A percentile compares a stretch with the other conserved stretches of the same genome.
Evolutionary conservation across 2,888 invertebrate species (phyloP).

Genomic region (Clostera curtula): DNA sequence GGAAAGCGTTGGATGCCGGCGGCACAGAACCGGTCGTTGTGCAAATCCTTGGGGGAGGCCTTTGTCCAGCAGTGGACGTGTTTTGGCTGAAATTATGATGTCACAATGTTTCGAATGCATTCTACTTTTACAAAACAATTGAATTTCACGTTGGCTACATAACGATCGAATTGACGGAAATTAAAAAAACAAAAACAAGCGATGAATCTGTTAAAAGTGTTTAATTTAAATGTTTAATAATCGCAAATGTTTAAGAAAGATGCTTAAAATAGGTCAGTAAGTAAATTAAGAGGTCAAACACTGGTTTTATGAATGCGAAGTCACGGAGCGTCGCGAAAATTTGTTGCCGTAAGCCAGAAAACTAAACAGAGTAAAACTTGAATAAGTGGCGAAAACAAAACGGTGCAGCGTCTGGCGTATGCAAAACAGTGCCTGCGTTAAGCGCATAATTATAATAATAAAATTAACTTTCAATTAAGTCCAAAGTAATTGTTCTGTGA

Average conservation of each 20-base stretch:
- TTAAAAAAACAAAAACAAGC: no score
- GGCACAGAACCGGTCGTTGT: no score
- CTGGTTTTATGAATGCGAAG: constrained; percentile 63
- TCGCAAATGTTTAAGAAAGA: no score
- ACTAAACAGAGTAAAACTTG: constrained; percentile 49
- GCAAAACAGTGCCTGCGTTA: constrained; percentile 26
- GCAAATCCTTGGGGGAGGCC: no score
- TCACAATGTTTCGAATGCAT: no score
- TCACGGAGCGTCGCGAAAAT: constrained; percentile 62
- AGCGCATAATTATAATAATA: constrained; percentile 22
- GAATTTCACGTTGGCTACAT: no score
- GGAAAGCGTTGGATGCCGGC: no score
- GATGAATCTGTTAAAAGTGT: constrained; percentile 18
- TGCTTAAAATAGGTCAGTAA: constrained; percentile 45
- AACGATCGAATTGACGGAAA: no score
- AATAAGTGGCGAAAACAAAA: constrained; percentile 47
- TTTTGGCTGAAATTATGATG: no score
- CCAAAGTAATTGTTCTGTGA: constrained; percentile 32
- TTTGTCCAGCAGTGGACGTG: no score
- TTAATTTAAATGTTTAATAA: constrained; percentile 15
- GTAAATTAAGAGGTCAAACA: constrained; percentile 56
- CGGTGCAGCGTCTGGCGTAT: constrained; percentile 45
- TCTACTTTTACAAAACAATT: no score
- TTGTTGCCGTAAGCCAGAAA: constrained; percentile 57
- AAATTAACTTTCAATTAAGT: constrained; percentile 38